Conservation (phyloP, 2,888 invertebrate genomes). For the Andrena bucephala region DNA sequence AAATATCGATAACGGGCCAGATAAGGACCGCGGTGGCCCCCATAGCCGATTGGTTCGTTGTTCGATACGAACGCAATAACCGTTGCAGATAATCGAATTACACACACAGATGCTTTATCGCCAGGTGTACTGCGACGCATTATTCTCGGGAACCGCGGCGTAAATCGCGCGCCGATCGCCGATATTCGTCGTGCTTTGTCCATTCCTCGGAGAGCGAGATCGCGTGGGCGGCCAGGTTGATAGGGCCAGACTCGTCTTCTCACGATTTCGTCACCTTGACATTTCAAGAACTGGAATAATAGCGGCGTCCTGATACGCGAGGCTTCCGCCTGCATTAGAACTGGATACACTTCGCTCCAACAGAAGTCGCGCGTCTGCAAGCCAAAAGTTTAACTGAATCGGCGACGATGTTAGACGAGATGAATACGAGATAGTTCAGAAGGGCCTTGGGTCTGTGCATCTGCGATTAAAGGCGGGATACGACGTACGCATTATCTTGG, state of each 20-base stretch:
- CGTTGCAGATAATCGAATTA: constrained; percentile 72
- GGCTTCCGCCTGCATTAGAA: background rate
- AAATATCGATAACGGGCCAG: constrained; percentile 63
- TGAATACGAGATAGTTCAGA: background rate
- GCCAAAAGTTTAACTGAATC: background rate
- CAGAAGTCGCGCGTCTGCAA: background rate
- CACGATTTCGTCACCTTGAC: constrained; percentile 28
- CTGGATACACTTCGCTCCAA: background rate
- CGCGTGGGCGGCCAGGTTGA: constrained; percentile 22
- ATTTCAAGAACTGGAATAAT: constrained; percentile 9
- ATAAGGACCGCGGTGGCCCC: constrained; percentile 55
- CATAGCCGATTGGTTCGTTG: constrained; percentile 44
- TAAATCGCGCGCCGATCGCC: constrained; percentile 41
- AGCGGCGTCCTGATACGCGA: background rate
- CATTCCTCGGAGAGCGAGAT: background rate
- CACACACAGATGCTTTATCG: constrained; percentile 67
- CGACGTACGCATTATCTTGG: constrained; percentile 60
- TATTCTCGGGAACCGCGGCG: constrained; percentile 54
- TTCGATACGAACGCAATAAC: constrained; percentile 66
- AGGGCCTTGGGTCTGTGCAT: constrained; percentile 9
- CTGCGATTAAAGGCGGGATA: constrained; percentile 38
- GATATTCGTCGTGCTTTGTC: constrained; percentile 34
- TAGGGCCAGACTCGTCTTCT: constrained; percentile 4
- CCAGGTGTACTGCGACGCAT: constrained; percentile 64
- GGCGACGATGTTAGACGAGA: background rate